Evolutionary conservation across 2,888 invertebrate species (phyloP).

Genomic region (Hylaea fasciaria): DNA sequence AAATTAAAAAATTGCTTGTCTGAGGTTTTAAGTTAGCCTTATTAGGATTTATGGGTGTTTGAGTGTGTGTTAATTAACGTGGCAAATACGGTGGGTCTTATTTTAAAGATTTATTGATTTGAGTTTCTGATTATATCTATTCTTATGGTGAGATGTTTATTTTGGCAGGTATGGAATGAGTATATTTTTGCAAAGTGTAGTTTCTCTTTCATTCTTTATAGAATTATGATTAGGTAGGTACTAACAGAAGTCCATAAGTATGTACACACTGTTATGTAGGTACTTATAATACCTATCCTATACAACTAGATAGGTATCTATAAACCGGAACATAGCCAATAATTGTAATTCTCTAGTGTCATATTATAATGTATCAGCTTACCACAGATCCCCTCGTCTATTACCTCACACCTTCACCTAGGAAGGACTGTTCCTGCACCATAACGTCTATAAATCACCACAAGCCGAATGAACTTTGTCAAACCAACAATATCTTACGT

Average conservation of each 20-base stretch:
- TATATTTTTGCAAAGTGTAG: too few species aligned
- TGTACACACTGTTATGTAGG: too few species aligned
- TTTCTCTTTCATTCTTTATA: too few species aligned
- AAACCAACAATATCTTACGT: not conserved
- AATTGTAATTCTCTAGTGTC: too few species aligned
- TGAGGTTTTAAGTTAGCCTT: slow-evolving; percentile 7
- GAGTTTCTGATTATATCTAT: too few species aligned
- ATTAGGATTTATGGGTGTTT: slow-evolving; percentile 20
- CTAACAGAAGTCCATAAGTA: slow-evolving; percentile 1
- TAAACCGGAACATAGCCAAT: too few species aligned
- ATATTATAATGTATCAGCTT: too few species aligned
- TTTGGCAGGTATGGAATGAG: not conserved
- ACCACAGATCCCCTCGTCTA: not conserved
- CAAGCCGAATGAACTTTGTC: slow-evolving; percentile 4
- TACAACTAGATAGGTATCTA: too few species aligned
- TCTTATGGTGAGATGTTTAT: too few species aligned
- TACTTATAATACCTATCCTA: too few species aligned
- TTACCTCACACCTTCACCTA: not conserved
- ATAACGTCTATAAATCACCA: not conserved
- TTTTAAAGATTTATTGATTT: slow-evolving; percentile 2
- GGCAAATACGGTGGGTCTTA: slow-evolving; percentile 3
- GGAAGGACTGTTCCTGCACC: too few species aligned
- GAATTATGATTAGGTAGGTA: not conserved
- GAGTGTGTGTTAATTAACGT: slow-evolving; percentile 15
- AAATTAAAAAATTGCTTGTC: slow-evolving; percentile 23